Percentiles rank a stretch among this genome's conserved stretches.
These are phyloP conservation scores for Pegoplata infirma DNA, from an alignment of 2,888 invertebrate species.

Conservation along the genomic window DNA sequence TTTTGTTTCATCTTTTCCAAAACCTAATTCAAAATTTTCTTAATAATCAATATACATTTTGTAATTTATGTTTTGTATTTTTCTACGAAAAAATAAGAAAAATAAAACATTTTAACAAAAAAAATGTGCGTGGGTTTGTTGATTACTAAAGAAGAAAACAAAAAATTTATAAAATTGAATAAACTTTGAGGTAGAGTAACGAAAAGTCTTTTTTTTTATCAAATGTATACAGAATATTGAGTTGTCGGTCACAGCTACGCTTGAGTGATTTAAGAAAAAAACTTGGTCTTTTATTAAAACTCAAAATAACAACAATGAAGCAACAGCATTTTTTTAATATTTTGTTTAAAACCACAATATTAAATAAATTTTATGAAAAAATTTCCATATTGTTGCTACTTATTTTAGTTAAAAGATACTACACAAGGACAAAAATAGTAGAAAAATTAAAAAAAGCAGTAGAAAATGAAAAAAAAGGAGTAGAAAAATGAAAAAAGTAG, in stretches of 20 bases:
- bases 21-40: not conserved
- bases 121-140: constrained; percentile 23
- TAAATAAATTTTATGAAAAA: not conserved
- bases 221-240: not conserved
- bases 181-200: not conserved
- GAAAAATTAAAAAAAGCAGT: no score
- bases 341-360: not conserved
- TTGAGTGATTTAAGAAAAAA: not conserved
- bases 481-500: no score
- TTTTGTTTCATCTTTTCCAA: not conserved
- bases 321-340: not conserved
- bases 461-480: no score
- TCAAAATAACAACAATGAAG: not conserved
- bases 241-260: not conserved
- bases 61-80: not conserved
- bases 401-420: no score
- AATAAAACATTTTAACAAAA: not conserved
- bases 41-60: not conserved
- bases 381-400: not conserved
- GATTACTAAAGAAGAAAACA: not conserved
- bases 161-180: constrained; percentile 12
- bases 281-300: not conserved
- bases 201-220: not conserved
- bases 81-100: not conserved
- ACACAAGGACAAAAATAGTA: no score